Base-by-base conservation (phyloP, 2,888 invertebrate genomes). In the Neria commutata region DNA sequence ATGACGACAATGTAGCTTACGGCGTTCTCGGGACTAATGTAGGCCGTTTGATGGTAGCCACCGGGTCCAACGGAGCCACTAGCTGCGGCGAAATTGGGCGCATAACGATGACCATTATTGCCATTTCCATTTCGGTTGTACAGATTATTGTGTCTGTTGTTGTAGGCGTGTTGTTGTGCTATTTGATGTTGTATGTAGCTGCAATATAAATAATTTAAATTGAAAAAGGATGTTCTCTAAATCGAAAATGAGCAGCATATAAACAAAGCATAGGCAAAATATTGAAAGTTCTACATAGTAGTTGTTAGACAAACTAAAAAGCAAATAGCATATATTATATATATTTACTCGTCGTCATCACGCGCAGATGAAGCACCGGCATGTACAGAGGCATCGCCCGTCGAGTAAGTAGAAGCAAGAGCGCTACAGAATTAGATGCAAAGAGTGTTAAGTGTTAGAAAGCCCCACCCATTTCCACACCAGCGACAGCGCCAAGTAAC, bases 21-120 rank as follows among this genome's bases (percentile, higher is more conserved):
- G 49, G 86, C 84, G 78, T 88, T 89, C 63, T 80, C 79, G 1
- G 89, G 89, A 67, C 76, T 85, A 26, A 89, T 84, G 6, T 79
- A 79, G 23, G 88, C 88, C 1, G 85, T 78, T 69, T 89, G 89
- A 52, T 84, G 84, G 16, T 79, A 77, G 60, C 82, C 87, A 19
- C 81, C 83, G 1, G 87, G 85, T 23, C 86, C 86, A 48, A 84
- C 79, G 1, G 83, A 80, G 0, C 85, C 87, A 37, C 84, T 78
- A 1, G 89, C 86, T 45, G 77, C 83, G 0, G 89, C 87, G 66
- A 74, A 81, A 53, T 72, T 78, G 37, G 81, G 79, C 17, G 75
- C 76, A 70, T 80, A 79, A 23, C 72, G 72, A 45, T 73, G 69
- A 1, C 70, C 61, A 50, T 68, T 66, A 2, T 64, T 64, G 10